Conservation (phyloP, 2,797 vertebrate species). For the Lerista edwardsae region DNA sequence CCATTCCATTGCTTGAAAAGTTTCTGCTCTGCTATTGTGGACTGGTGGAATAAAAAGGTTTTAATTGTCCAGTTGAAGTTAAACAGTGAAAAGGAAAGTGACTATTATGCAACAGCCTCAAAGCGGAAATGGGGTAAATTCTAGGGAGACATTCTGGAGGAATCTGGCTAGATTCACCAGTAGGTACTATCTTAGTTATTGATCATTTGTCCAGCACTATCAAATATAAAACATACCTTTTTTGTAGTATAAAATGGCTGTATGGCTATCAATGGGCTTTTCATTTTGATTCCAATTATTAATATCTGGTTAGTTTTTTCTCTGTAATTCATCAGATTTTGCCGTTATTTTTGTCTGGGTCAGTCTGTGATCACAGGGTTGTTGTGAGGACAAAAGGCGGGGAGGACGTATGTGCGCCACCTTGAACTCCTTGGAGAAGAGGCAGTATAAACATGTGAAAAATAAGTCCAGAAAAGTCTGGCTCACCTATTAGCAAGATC, state of each 20-base stretch:
- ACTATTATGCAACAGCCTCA: neutral
- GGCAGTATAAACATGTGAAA: no score
- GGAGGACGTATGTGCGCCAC: no score
- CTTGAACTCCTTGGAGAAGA: no score
- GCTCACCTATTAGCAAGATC: no score
- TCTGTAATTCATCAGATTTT: conserved; percentile 55
- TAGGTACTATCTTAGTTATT: conserved; percentile 11
- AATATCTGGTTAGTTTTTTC: conserved; percentile 55
- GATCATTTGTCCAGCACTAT: conserved; percentile 53
- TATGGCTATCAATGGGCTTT: conserved; percentile 57
- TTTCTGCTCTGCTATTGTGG: neutral
- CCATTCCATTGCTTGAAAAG: neutral
- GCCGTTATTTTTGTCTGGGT: conserved; percentile 40
- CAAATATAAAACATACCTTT: conserved; percentile 61
- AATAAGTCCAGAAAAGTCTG: no score
- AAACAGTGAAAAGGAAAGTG: neutral
- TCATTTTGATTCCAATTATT: conserved; percentile 67
- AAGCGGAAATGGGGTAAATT: neutral
- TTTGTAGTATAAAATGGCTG: conserved; percentile 43
- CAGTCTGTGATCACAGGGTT: neutral
- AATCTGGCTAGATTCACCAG: neutral
- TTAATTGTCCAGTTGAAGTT: neutral
- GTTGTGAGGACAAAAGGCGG: no score
- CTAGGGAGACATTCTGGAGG: neutral
- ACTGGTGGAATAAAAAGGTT: neutral